Conservation (phyloP, 2,797 vertebrate genomes). For the Sebastes itinus region DNA sequence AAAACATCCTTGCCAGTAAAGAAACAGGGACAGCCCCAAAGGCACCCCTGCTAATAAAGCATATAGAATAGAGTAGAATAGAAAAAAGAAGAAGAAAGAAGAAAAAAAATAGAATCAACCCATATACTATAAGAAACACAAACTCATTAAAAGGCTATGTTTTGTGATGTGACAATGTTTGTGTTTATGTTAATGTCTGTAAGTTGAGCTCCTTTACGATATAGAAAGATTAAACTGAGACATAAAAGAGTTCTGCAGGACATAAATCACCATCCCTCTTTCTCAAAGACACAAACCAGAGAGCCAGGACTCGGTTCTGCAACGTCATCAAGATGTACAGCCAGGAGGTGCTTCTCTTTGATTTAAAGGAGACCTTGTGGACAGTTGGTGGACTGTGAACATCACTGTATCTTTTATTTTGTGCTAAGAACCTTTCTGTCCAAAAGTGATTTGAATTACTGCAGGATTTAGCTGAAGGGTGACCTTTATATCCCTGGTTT, state of each 20-base stretch:
- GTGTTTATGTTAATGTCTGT: neutral
- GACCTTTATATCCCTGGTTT: slow-evolving; percentile 20
- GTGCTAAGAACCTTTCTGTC: slow-evolving; percentile 23
- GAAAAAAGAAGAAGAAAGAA: neutral
- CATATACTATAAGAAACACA: neutral
- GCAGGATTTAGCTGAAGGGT: neutral
- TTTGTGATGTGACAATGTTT: neutral
- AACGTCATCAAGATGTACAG: slow-evolving; percentile 44
- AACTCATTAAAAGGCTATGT: neutral
- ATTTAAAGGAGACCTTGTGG: slow-evolving; percentile 59
- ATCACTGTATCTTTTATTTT: slow-evolving; percentile 32
- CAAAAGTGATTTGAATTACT: slow-evolving; percentile 25
- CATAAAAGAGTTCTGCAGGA: neutral
- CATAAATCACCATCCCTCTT: slow-evolving; percentile 12
- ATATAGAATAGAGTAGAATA: neutral
- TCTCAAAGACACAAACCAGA: slow-evolving; percentile 39
- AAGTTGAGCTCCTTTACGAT: neutral
- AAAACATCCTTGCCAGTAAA: too few relatives aligned
- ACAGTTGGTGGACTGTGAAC: slow-evolving; percentile 38
- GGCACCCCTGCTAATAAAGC: slow-evolving; percentile 3
- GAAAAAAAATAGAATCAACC: neutral
- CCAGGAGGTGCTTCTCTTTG: slow-evolving; percentile 39
- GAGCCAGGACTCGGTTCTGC: slow-evolving; percentile 27
- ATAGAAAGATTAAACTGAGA: slow-evolving; percentile 6
- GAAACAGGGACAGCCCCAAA: neutral